Base-by-base conservation (phyloP, 2,888 invertebrate genomes). In the Opisthograptis luteolata region DNA sequence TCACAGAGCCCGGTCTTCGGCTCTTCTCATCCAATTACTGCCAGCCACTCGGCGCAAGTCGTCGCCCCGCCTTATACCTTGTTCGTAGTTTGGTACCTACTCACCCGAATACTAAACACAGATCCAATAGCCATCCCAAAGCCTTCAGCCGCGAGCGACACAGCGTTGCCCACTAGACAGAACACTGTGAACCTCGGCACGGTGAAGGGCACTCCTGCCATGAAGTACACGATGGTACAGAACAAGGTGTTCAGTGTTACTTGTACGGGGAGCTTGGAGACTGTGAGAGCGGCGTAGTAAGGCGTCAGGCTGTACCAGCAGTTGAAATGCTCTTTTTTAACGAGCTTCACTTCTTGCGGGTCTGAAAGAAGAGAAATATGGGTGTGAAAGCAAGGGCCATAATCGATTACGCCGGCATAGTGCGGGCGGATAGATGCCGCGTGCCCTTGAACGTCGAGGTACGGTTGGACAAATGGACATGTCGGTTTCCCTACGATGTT, bases 121-220 rank as follows among this genome's bases (percentile, higher is more conserved):
- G 94, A 93, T 40, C 96, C 96, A 63, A 96, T 95, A 0, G 95
- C 93, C 52, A 96, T 73, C 0, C 96, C 96, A 74, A 96, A 91
- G 20, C 95, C 95, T 74, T 96, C 96, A 10, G 96, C 94, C 0
- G 94, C 94, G 27, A 96, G 82, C 0, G 95, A 94, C 5, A 95
- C 93, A 43, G 94, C 85, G 39, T 94, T 92, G 0, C 94, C 94
- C 15, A 95, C 91, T 0, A 93, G 68, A 20, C 94, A 92, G 76
- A 95, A 96, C 44, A 94, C 87, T 5, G 91, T 73, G 70, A 95
- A 96, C 19, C 96, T 91, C 60, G 88, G 70, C 31, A 92, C 70
- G 55, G 93, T 92, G 24, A 92, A 91, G 0, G 96, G 96, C 60
- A 96, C 92, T 0, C 95, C 95, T 0, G 94, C 86, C 92, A 94